Conservation (phyloP, 2,888 invertebrate genomes). For the Drosophila conformis region DNA sequence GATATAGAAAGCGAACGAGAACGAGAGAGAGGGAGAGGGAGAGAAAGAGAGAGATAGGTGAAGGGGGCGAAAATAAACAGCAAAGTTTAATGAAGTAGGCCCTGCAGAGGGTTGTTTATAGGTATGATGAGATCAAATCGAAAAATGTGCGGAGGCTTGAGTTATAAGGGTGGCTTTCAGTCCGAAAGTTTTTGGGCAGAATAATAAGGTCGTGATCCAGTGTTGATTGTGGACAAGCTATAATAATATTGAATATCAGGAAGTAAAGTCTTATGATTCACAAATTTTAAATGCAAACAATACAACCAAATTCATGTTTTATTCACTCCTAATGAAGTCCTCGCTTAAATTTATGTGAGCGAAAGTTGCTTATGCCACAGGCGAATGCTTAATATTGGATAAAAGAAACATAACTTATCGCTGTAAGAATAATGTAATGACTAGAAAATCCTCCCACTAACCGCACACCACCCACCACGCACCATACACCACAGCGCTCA, state of each 20-base stretch:
- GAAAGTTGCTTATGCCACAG: neutral
- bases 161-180: neutral
- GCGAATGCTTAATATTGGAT: conserved; percentile 29
- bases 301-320: conserved; percentile 3
- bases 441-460: conserved; percentile 1
- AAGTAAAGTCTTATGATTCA: neutral
- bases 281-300: conserved; percentile 5
- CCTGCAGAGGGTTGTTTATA: conserved; percentile 13
- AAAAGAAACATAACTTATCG: conserved; percentile 2
- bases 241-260: conserved; percentile 7
- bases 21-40: neutral
- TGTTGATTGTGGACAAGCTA: neutral
- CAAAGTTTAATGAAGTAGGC: conserved; percentile 53
- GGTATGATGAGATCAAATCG: conserved; percentile 21
- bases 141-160: conserved; percentile 12
- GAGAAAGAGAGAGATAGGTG: neutral
- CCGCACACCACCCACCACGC: conserved; percentile 8
- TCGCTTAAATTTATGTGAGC: no score
- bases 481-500: conserved; percentile 18
- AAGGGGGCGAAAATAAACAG: conserved; percentile 37
- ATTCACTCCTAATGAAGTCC: neutral
- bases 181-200: conserved; percentile 2
- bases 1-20: neutral
- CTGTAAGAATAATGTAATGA: conserved; percentile 21
- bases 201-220: conserved; percentile 5